Conservation (phyloP, 1,140 invertebrate genomes). For the Macrobrachium nipponense region DNA sequence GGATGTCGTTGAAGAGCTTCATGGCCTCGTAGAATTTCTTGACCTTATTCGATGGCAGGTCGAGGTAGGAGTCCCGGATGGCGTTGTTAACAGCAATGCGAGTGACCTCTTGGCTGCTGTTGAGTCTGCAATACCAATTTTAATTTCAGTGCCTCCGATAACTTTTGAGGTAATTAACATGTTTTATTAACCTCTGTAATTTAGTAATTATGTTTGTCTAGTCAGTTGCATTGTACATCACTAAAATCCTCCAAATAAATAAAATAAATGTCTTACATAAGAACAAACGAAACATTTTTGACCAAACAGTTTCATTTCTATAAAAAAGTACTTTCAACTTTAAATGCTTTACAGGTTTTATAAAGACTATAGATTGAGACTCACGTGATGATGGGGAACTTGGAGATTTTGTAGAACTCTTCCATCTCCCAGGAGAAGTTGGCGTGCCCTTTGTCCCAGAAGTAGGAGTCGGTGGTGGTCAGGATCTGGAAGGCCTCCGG, state of each 20-base stretch:
- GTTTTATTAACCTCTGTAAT: no score
- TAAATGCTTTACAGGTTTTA: no score
- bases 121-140: constrained; percentile 67
- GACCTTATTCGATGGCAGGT: constrained; percentile 72
- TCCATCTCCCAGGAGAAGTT: constrained; percentile 37
- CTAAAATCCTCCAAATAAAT: no score
- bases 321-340: not conserved
- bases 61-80: constrained; percentile 76
- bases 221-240: no score
- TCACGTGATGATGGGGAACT: constrained; percentile 31
- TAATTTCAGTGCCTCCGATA: not conserved
- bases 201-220: no score
- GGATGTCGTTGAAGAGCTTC: constrained; percentile 68
- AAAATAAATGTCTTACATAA: no score
- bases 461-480: constrained; percentile 73
- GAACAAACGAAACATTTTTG: no score
- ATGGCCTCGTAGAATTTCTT: constrained; percentile 76
- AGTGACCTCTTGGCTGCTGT: constrained; percentile 71
- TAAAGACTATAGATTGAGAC: not conserved
- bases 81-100: constrained; percentile 77
- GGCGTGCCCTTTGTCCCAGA: constrained; percentile 46
- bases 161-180: not conserved
- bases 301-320: not conserved
- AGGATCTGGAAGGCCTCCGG: constrained; percentile 72
- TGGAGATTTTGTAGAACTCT: constrained; percentile 47